These are phyloP conservation scores for Nematopogon swammerdamellus DNA, from an alignment of 2,888 invertebrate species.

Conservation along the genomic window DNA sequence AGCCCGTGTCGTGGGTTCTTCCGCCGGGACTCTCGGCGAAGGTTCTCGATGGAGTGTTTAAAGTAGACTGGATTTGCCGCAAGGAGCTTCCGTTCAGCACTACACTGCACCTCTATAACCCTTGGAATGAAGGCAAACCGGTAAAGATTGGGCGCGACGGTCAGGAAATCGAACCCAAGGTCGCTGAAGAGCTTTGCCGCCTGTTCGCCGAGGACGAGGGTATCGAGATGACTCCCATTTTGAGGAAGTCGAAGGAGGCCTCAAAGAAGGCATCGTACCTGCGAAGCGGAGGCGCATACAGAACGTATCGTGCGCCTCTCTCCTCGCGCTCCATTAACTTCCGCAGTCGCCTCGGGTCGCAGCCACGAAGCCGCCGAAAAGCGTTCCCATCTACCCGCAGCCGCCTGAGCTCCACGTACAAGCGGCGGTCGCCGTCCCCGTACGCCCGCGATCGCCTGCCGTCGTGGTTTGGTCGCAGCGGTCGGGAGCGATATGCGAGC, in stretches of 20 bases:
- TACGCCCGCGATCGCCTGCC: slow-evolving; percentile 58
- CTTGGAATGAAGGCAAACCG: slow-evolving; percentile 98
- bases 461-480: slow-evolving; percentile 59
- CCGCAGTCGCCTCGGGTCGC: slow-evolving; percentile 48
- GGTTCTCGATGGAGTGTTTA: slow-evolving; percentile 93
- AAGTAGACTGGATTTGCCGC: slow-evolving; percentile 95
- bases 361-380: slow-evolving; percentile 57
- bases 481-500: slow-evolving; percentile 36
- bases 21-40: slow-evolving; percentile 91
- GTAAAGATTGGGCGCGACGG: slow-evolving; percentile 99
- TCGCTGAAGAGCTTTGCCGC: slow-evolving; percentile 91
- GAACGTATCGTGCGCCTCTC: slow-evolving; percentile 45
- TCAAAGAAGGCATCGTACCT: slow-evolving; percentile 59
- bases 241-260: slow-evolving; percentile 82
- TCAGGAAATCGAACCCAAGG: slow-evolving; percentile 94
- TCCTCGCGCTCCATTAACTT: slow-evolving; percentile 40
- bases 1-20: slow-evolving; percentile 89
- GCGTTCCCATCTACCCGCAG: slow-evolving; percentile 64
- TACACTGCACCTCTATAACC: slow-evolving; percentile 91
- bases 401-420: slow-evolving; percentile 52
- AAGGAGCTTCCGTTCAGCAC: slow-evolving; percentile 91
- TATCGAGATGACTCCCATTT: slow-evolving; percentile 84
- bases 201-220: slow-evolving; percentile 91
- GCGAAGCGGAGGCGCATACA: slow-evolving; percentile 50
- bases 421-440: slow-evolving; percentile 59